Base-by-base conservation (phyloP, 2,797 vertebrate genomes). In the Anguilla megastoma region DNA sequence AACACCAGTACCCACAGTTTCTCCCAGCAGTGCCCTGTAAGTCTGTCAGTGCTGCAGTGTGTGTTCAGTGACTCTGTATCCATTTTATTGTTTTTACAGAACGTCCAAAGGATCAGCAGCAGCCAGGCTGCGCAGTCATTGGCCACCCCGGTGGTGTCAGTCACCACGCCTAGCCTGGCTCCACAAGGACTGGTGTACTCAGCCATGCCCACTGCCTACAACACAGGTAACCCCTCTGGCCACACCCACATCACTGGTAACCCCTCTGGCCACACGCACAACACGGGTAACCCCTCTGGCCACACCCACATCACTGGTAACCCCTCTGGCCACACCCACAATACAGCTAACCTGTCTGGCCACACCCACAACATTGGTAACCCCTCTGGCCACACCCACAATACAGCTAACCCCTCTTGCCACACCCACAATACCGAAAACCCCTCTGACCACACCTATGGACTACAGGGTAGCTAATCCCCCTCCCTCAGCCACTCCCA, bases 151-250 rank as follows among this genome's bases (percentile, higher is more conserved):
- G 98, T 99, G 79, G 98, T 99, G 93, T 99, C 99, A 2, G 98
- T 99, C 94, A 98, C 98, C 91, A 99, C 99, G 91, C 99, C 98
- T 14, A 99, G 99, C 91, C 94, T 99, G 95, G 97, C 97, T 87
- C 97, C 97, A 0, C 99, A 99, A 95, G 97, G 98, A 90, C 95
- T 99, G 88, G 95, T 99, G 86, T 99, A 99, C 93, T 98, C 98
- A 24, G 97, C 97, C 92, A 98, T 99, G 98, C 97, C 98, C 33
- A 97, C 98, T 89, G 97, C 98, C 94, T 99, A 99, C 97, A 99
- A 98, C 94, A 97, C 98, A 88, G 98, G 98, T 99, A 93, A 97
- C 97, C 89, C 69, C 83, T 89, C 18, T 90, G n/a, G 89, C 87
- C 89, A 88, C 90, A 63, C 60, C 58, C 86, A 0, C 27, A 71